These are phyloP conservation scores for Furnarius figulus DNA, from an alignment of 2,113 vertebrate genomes.

Conservation along the genomic window DNA sequence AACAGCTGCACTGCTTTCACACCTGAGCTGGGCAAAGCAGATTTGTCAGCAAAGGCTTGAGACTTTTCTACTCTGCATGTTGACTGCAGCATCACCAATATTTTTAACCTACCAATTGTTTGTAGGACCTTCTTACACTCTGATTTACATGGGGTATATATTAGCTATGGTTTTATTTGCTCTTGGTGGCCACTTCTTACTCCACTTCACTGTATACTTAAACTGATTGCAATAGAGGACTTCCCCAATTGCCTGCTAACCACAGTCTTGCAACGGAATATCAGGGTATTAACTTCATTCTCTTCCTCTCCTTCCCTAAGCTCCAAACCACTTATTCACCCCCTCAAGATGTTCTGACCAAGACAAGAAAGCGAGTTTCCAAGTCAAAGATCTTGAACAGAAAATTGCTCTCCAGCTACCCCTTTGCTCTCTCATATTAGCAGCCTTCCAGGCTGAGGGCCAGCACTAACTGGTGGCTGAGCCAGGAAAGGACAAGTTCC, in stretches of 20 bases:
- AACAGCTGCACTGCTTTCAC: background rate
- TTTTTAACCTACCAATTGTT: background rate
- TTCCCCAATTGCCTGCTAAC: background rate
- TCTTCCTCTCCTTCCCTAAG: background rate
- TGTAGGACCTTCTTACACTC: background rate
- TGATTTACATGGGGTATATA: background rate
- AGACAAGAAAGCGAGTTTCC: background rate
- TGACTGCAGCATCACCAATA: background rate
- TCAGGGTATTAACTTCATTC: background rate
- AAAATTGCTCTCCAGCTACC: slow-evolving; percentile 8
- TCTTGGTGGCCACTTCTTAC: background rate
- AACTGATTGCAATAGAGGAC: background rate
- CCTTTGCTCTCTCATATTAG: background rate
- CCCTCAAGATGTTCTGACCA: background rate
- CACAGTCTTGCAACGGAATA: background rate
- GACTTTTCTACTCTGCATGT: background rate
- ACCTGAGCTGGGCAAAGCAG: background rate
- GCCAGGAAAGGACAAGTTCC: slow-evolving; percentile 28
- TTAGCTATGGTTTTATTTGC: background rate
- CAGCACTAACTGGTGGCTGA: background rate
- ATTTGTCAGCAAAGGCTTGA: background rate
- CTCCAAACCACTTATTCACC: background rate
- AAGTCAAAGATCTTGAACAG: background rate
- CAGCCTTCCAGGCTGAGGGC: background rate
- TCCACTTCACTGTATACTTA: background rate